A percentile compares a stretch with the other conserved stretches of the same genome.
These are phyloP conservation scores for Gallinago solitaria DNA, from an alignment of 2,797 vertebrate species.

Conservation along the genomic window DNA sequence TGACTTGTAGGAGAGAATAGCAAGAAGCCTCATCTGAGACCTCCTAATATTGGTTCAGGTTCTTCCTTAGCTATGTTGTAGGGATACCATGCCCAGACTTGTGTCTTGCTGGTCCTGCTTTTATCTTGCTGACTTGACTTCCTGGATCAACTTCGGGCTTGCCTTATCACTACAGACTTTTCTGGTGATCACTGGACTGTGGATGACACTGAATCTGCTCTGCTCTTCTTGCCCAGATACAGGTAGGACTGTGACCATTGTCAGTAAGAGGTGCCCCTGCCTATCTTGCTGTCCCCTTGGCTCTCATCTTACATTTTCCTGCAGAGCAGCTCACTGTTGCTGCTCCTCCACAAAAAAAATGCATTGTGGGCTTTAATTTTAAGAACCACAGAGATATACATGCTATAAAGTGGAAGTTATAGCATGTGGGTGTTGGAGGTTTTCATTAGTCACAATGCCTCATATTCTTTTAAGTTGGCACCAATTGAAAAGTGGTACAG, in stretches of 20 bases:
- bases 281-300: not conserved
- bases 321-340: not conserved
- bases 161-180: not conserved
- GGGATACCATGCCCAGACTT: not conserved
- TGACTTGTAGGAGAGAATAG: not conserved
- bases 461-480: not conserved
- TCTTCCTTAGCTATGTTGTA: not conserved
- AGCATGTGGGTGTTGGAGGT: not conserved
- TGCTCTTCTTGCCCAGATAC: not conserved
- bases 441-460: not conserved
- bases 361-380: not conserved
- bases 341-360: fast-evolving
- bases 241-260: not conserved
- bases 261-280: not conserved
- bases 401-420: not conserved
- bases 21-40: not conserved
- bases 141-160: not conserved
- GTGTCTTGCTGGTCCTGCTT: not conserved
- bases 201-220: not conserved
- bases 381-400: not conserved
- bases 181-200: not conserved
- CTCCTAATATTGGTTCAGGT: fast-evolving
- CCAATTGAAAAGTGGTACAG: not conserved
- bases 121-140: not conserved
- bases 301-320: not conserved